phyloP scores from a whole-genome alignment of 2,888 invertebrate genomes.

The Octonoba sinensis region DNA sequence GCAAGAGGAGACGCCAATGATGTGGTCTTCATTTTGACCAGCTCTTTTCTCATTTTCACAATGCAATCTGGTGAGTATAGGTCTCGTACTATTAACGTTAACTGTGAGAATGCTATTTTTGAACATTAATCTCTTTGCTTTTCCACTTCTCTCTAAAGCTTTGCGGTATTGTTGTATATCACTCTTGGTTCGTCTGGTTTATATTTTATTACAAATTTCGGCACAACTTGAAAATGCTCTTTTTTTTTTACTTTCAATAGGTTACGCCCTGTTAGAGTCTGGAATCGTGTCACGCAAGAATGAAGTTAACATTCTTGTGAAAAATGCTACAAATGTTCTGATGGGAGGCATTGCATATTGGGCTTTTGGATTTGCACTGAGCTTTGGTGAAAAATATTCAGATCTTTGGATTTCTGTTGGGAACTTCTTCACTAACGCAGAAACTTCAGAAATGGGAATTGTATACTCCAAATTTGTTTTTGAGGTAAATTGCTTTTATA shows the following conservation, averaged over 20 bases:
- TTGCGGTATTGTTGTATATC: too few relatives aligned
- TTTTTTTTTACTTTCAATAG: slow-evolving; percentile 73
- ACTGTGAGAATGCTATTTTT: too few relatives aligned
- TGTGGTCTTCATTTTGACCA: slow-evolving; percentile 89
- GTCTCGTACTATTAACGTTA: too few relatives aligned
- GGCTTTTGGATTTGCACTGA: slow-evolving; percentile 93
- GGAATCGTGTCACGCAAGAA: slow-evolving; percentile 83
- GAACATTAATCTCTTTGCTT: too few relatives aligned
- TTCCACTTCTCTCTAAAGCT: too few relatives aligned
- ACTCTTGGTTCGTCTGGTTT: too few relatives aligned
- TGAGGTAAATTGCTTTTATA: slow-evolving; percentile 65
- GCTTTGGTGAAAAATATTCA: slow-evolving; percentile 79
- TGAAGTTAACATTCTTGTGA: slow-evolving; percentile 98
- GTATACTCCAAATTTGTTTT: slow-evolving; percentile 70
- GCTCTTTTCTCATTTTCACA: slow-evolving; percentile 88
- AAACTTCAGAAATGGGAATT: slow-evolving; percentile 68
- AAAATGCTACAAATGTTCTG: slow-evolving; percentile 92
- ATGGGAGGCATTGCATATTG: slow-evolving; percentile 95
- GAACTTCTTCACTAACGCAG: slow-evolving; percentile 71
- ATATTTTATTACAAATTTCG: too few relatives aligned
- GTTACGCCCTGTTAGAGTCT: slow-evolving; percentile 93
- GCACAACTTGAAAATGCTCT: too few relatives aligned
- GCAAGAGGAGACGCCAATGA: slow-evolving; percentile 72
- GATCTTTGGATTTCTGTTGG: slow-evolving; percentile 80
- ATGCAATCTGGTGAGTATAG: slow-evolving; percentile 85